Conservation (phyloP, 2,888 invertebrate species). For the Sphaerophoria rueppellii region DNA sequence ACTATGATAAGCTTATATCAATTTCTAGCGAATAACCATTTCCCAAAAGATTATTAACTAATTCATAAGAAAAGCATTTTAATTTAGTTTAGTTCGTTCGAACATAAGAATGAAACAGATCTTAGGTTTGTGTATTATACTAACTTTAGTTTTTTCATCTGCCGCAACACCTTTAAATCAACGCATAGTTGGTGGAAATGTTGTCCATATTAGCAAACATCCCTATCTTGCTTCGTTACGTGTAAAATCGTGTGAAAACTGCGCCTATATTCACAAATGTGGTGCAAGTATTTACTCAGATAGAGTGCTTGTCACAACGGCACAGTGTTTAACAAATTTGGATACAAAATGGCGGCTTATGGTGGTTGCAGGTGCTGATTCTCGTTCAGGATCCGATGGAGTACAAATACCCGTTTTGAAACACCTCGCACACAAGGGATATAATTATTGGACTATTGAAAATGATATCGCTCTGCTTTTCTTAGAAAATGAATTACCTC, state of each 20-base stretch:
- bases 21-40: too few relatives aligned
- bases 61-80: too few relatives aligned
- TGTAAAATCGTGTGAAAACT: conserved; percentile 74
- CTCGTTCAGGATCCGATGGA: conserved; percentile 82
- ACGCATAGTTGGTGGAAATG: conserved; percentile 78
- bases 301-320: conserved; percentile 77
- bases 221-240: conserved; percentile 78
- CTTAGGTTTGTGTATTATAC: neutral
- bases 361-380: conserved; percentile 84
- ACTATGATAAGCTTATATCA: too few relatives aligned
- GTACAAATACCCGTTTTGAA: conserved; percentile 82
- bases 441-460: conserved; percentile 82
- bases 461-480: conserved; percentile 84
- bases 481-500: conserved; percentile 76
- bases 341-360: conserved; percentile 74
- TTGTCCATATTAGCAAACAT: conserved; percentile 74
- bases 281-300: conserved; percentile 77
- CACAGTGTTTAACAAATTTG: conserved; percentile 77
- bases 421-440: conserved; percentile 82
- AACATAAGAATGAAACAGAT: conserved; percentile 20
- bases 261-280: conserved; percentile 76
- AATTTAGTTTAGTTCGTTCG: too few relatives aligned
- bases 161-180: conserved; percentile 35
- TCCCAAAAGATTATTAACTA: too few relatives aligned
- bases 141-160: neutral